Conservation (phyloP, 2,888 invertebrate species). For the Crossocerus cetratus region DNA sequence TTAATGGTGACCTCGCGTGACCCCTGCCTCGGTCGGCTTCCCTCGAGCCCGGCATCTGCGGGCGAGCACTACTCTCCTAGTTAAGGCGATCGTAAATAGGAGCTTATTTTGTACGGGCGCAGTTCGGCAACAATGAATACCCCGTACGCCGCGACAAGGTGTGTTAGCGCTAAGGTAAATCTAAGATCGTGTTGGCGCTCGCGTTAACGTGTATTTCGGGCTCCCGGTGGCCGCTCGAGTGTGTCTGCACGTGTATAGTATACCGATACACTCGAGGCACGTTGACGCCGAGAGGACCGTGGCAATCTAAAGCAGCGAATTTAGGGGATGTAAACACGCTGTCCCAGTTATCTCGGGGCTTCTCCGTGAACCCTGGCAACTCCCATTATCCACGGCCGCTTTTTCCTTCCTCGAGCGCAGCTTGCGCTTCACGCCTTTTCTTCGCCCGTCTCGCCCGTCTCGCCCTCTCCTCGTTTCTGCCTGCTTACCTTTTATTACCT, state of each 20-base stretch:
- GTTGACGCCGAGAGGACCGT: conserved; percentile 6
- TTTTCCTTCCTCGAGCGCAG: not conserved
- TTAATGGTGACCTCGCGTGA: conserved; percentile 73
- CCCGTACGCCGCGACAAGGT: not conserved
- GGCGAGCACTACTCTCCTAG: conserved; percentile 20
- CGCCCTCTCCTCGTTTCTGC: not conserved
- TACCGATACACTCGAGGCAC: not conserved
- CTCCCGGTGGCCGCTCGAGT: too few relatives aligned
- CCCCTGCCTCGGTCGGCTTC: conserved; percentile 13
- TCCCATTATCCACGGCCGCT: conserved; percentile 42
- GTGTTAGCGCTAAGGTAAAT: conserved; percentile 9
- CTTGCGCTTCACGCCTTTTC: not conserved
- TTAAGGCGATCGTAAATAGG: conserved; percentile 41
- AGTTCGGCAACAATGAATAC: not conserved
- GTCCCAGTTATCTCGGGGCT: conserved; percentile 62
- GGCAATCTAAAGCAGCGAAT: conserved; percentile 59
- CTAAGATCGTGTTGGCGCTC: conserved; percentile 20
- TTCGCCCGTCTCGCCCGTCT: not conserved
- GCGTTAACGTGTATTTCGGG: conserved; percentile 15
- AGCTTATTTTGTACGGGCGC: conserved; percentile 12
- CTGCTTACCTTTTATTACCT: not conserved
- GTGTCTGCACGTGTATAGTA: not conserved
- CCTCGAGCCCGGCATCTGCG: not conserved
- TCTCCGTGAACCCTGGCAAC: conserved; percentile 34
- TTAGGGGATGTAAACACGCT: conserved; percentile 65